phyloP scores from a whole-genome alignment of 2,797 vertebrate species.

The Sebastes melanostomus region DNA sequence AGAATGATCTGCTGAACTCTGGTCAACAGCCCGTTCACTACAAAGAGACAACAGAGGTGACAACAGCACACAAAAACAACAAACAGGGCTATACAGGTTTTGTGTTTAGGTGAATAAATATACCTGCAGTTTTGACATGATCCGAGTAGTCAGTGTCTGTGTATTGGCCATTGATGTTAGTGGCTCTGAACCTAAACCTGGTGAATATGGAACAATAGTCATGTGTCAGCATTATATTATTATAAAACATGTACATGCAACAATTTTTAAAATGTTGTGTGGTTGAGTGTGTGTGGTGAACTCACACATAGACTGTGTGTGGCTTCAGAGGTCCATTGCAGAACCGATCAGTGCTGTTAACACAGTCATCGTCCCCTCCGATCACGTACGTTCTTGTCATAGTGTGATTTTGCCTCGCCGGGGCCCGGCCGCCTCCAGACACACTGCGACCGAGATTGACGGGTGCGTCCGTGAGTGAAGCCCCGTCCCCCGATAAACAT shows the following conservation, averaged over 20 bases:
- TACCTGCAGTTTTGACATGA: constrained; percentile 92
- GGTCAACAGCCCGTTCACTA: constrained; percentile 87
- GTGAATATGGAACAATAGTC: constrained; percentile 5
- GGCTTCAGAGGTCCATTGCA: constrained; percentile 96
- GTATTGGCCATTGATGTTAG: constrained; percentile 89
- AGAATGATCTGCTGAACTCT: constrained; percentile 93
- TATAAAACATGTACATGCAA: background rate
- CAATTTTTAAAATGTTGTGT: background rate
- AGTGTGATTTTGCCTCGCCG: constrained; percentile 14
- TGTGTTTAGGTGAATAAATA: constrained; percentile 10
- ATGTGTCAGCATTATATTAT: background rate
- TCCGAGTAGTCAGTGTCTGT: constrained; percentile 96
- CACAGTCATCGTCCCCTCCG: constrained; percentile 85
- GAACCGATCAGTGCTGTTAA: constrained; percentile 82
- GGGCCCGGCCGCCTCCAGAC: constrained; percentile 3
- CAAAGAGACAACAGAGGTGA: background rate
- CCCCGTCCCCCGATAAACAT: constrained; percentile 74
- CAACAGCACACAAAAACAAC: background rate
- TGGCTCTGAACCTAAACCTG: constrained; percentile 98
- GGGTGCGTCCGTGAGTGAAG: constrained; percentile 55
- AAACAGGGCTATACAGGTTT: background rate
- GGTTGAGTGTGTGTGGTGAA: constrained; percentile 28
- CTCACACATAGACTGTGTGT: constrained; percentile 93
- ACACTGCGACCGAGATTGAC: constrained; percentile 9
- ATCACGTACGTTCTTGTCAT: constrained; percentile 86